phyloP scores from a whole-genome alignment of 2,888 invertebrate species.

The Plagiodera versicolora region DNA sequence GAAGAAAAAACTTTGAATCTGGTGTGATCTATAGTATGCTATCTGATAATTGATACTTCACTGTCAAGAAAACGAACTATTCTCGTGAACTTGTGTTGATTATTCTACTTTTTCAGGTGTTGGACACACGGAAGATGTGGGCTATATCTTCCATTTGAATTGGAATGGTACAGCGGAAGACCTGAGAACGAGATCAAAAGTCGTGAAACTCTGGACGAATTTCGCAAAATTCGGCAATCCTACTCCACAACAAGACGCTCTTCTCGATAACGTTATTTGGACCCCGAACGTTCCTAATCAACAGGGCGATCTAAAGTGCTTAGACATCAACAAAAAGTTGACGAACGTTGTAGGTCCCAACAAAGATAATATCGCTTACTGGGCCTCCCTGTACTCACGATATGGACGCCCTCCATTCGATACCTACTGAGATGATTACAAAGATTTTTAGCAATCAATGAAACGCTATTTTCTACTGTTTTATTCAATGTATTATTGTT shows the following conservation, averaged over 20 bases:
- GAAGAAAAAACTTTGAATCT: too few species aligned
- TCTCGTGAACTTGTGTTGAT: too few species aligned
- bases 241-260: slow-evolving; percentile 28
- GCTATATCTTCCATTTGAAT: slow-evolving; percentile 31
- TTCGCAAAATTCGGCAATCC: slow-evolving; percentile 36
- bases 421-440: slow-evolving; percentile 19
- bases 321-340: slow-evolving; percentile 21
- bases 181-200: slow-evolving; percentile 19
- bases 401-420: slow-evolving; percentile 24
- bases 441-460: too few species aligned
- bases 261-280: slow-evolving; percentile 31
- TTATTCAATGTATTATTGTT: too few species aligned
- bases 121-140: slow-evolving; percentile 36
- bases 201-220: slow-evolving; percentile 35
- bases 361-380: slow-evolving; percentile 14
- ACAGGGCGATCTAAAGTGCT: slow-evolving; percentile 9
- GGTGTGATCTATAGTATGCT: too few species aligned
- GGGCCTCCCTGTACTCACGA: slow-evolving; percentile 23
- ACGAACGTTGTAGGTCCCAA: slow-evolving; percentile 5
- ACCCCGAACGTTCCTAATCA: not conserved
- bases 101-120: slow-evolving; percentile 26
- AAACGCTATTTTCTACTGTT: not conserved
- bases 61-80: too few species aligned
- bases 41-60: too few species aligned
- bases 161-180: slow-evolving; percentile 23